phyloP scores from a whole-genome alignment of 2,888 invertebrate genomes.

The Diaperis boleti region DNA sequence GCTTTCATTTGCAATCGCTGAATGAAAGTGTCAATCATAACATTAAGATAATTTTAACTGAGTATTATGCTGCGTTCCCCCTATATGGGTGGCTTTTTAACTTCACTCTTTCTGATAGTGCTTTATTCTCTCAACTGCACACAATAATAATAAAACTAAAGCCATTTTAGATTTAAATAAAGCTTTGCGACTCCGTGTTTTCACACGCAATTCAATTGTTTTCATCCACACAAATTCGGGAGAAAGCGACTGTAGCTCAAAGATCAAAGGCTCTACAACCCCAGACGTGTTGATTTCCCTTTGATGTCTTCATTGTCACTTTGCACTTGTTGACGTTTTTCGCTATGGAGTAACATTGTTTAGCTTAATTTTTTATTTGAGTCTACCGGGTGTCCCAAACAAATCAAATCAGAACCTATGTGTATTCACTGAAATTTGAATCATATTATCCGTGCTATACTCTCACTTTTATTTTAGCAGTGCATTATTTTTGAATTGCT shows the following conservation, averaged over 20 bases:
- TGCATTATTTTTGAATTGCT: no score
- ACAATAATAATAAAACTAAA: constrained; percentile 26
- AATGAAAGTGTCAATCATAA: constrained; percentile 64
- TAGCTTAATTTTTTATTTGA: constrained; percentile 26
- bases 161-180: constrained; percentile 23
- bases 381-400: no score
- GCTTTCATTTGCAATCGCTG: constrained; percentile 53
- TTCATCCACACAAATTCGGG: constrained; percentile 55
- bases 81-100: constrained; percentile 38
- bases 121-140: constrained; percentile 7
- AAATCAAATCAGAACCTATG: no score
- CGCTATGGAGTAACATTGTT: constrained; percentile 18
- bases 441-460: no score
- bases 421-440: no score
- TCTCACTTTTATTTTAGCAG: no score
- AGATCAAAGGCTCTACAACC: constrained; percentile 60
- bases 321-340: constrained; percentile 26
- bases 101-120: constrained; percentile 10
- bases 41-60: constrained; percentile 62
- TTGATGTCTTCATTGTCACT: constrained; percentile 42
- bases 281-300: constrained; percentile 48
- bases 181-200: constrained; percentile 27
- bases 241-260: constrained; percentile 60
- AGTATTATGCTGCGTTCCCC: constrained; percentile 49
- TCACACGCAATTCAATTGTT: constrained; percentile 56